Conservation (phyloP, 2,888 invertebrate genomes). For the Drosophila formosana region DNA sequence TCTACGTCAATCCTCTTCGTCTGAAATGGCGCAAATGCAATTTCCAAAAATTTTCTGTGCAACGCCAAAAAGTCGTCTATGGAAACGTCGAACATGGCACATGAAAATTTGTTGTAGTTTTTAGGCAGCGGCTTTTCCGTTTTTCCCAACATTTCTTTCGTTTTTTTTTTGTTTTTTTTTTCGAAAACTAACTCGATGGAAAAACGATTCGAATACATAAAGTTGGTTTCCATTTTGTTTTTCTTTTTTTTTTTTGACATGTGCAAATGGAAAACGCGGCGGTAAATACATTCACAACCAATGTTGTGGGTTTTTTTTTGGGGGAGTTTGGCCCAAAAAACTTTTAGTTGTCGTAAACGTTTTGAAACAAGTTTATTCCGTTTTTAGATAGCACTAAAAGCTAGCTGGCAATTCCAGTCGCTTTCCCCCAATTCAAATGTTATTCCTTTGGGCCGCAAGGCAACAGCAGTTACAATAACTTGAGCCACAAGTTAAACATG, state of each 20-base stretch:
- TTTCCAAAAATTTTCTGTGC: constrained; percentile 54
- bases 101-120: constrained; percentile 62
- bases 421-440: constrained; percentile 1
- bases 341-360: constrained; percentile 54
- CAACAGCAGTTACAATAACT: constrained; percentile 1
- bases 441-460: background rate
- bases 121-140: constrained; percentile 21
- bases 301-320: constrained; percentile 24
- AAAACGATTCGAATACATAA: constrained; percentile 31
- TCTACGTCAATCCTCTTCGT: background rate
- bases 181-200: constrained; percentile 19
- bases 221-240: constrained; percentile 9
- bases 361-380: constrained; percentile 39
- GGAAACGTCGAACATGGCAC: constrained; percentile 46
- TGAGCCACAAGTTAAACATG: constrained; percentile 5
- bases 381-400: constrained; percentile 24
- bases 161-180: constrained; percentile 4
- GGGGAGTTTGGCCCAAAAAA: constrained; percentile 31
- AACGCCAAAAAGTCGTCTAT: constrained; percentile 53
- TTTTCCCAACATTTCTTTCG: background rate
- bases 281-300: constrained; percentile 33
- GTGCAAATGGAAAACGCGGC: constrained; percentile 32
- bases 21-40: constrained; percentile 49
- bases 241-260: constrained; percentile 2
- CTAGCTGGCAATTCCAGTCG: constrained; percentile 13